A percentile compares a stretch with the other conserved stretches of the same genome.
Conservation (phyloP, 2,113 vertebrate species). For the Eulemur rufifrons region DNA sequence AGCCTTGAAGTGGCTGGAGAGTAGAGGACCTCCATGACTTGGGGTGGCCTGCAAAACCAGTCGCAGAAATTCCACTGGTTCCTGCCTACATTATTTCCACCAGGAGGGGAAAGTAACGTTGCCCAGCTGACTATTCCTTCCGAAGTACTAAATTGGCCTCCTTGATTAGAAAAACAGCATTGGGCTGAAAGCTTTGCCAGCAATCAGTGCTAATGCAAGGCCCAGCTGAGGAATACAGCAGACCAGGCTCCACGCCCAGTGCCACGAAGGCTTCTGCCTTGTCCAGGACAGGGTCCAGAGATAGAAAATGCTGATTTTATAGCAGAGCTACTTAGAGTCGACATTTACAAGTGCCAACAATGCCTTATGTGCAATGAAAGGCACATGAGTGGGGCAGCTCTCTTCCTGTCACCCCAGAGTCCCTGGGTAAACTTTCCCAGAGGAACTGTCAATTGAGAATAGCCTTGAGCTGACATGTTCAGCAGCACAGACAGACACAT, state of each 20-base stretch:
- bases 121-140: constrained; percentile 27
- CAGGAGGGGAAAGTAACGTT: constrained; percentile 23
- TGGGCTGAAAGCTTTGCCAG: constrained; percentile 14
- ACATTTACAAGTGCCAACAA: not conserved
- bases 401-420: not conserved
- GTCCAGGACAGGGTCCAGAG: constrained; percentile 14
- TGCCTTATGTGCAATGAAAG: not conserved
- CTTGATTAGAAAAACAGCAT: constrained; percentile 71
- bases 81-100: constrained; percentile 45
- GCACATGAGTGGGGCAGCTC: not conserved
- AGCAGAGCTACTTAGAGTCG: constrained; percentile 14
- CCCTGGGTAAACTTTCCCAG: constrained; percentile 1
- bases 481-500: not conserved
- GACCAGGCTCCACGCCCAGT: constrained; percentile 41
- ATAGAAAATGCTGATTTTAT: constrained; percentile 40
- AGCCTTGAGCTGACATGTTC: not conserved
- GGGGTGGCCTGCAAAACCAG: not conserved
- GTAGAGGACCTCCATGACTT: not conserved
- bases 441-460: not conserved
- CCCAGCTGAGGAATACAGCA: constrained; percentile 50
- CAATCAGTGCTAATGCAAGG: constrained; percentile 58
- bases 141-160: constrained; percentile 37
- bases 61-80: not conserved
- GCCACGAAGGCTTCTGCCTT: constrained; percentile 52
- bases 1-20: not conserved